These are phyloP conservation scores for Saccostrea glomerata DNA, from an alignment of 1,140 invertebrate species.

Conservation along the genomic window DNA sequence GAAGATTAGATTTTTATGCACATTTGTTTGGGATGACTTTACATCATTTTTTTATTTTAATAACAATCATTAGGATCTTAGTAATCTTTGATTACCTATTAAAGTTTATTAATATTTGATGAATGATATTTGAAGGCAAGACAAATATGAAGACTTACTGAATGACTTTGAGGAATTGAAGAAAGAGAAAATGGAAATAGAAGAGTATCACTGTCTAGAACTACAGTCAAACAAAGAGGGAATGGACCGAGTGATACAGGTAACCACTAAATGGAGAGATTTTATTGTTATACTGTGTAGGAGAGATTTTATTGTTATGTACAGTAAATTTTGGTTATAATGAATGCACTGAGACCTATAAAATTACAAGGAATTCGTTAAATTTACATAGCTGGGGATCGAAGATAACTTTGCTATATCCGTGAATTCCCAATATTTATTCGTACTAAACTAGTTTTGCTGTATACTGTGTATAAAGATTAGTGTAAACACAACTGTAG, in stretches of 20 bases:
- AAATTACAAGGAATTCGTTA: too few relatives aligned
- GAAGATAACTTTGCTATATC: too few relatives aligned
- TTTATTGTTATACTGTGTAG: too few relatives aligned
- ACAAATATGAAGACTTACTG: conserved; percentile 38
- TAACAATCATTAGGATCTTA: too few relatives aligned
- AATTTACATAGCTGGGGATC: too few relatives aligned
- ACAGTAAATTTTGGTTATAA: too few relatives aligned
- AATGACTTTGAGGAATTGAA: conserved; percentile 21
- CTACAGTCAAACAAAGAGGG: conserved; percentile 15
- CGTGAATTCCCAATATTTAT: too few relatives aligned
- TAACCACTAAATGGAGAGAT: background rate
- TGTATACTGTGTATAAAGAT: too few relatives aligned
- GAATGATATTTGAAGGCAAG: conserved; percentile 21
- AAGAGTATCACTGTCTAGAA: conserved; percentile 36
- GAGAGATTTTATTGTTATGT: too few relatives aligned
- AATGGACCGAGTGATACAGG: background rate
- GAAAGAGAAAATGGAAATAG: conserved; percentile 35
- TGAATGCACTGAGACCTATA: too few relatives aligned
- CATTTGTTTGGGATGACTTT: background rate
- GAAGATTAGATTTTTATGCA: background rate
- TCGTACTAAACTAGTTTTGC: too few relatives aligned
- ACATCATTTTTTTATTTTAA: background rate
- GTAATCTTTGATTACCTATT: background rate
- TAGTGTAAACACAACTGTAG: too few relatives aligned
- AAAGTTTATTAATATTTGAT: background rate